Evolutionary conservation across 2,888 invertebrate species (phyloP), one percentile per base, ranked within the genome.

Genomic region (Hartigia nigra): DNA sequence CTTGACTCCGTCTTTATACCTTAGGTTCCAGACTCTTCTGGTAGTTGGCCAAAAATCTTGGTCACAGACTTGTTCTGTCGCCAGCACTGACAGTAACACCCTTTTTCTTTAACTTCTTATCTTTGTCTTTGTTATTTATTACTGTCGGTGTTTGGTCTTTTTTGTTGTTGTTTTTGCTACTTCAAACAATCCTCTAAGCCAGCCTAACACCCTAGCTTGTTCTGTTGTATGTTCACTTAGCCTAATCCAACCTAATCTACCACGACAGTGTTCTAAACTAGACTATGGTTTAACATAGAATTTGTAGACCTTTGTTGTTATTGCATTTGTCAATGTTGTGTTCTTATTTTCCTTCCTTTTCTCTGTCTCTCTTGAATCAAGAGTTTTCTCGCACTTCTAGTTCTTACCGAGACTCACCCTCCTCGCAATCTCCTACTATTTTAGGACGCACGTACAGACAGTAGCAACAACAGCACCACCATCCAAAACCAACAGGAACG

Each of bases 11-110:
- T 31, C 32, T 12, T 69, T 36, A 35, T 70, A 9, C 69, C 32
- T 31, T 32, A 31, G n/a, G 74, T 72, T 55, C 72, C 74, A 69
- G 14, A 35, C 78, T 70, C 80, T 37, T 69, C 78, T 35, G 34
- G 12, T 81, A 74, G 74, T 81, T 84, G 77, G 76, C 23, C 72
- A 23, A 12, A 5, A 55, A 23, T 23, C 39, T 55, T 23, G 23
- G 39, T 14, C 5, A 9, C 39, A 55, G 23, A 23, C 23, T 9
- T 9, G 36, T 12, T 37, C 36, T 37, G 39, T 55, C 5, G 39
- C 9, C 39, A 23, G 23, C 39, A 55, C 39, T 55, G 23, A 55
- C 23, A 14, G 39, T 14, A 55, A 9, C 39, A 55, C 14, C 39
- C 23, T 55, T 55, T 14, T 55, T 55, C 39, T 55, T 23, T 55